Percentiles rank a stretch among this genome's conserved stretches.
These are phyloP conservation scores for Ochropacha duplaris DNA, from an alignment of 2,888 invertebrate genomes.

Conservation along the genomic window DNA sequence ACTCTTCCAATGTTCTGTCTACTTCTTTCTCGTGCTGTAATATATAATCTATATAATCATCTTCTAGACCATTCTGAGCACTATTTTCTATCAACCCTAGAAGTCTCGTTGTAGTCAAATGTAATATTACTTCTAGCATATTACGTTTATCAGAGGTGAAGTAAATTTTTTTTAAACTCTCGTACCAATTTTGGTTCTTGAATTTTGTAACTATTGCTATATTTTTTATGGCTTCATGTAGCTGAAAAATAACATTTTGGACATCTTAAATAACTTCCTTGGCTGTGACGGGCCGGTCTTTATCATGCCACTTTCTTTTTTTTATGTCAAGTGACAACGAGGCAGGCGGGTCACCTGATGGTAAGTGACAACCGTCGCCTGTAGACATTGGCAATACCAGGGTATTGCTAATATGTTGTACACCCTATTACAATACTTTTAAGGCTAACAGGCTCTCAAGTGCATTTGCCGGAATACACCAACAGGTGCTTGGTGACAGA, in stretches of 20 bases:
- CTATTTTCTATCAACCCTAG: conserved; percentile 51
- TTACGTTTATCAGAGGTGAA: conserved; percentile 34
- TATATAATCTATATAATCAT: conserved; percentile 37
- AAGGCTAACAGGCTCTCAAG: no score
- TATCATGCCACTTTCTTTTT: no score
- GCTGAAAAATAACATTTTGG: conserved; percentile 36
- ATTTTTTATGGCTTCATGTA: conserved; percentile 57
- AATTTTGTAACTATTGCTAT: conserved; percentile 52
- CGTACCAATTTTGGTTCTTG: conserved; percentile 52
- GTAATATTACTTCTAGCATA: conserved; percentile 47
- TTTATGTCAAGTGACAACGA: no score
- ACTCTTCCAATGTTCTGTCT: conserved; percentile 38
- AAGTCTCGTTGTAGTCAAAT: conserved; percentile 46
- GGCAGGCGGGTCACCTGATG: no score
- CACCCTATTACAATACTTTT: no score
- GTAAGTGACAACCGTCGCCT: no score
- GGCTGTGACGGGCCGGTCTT: no score
- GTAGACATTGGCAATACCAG: no score
- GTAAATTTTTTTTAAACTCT: conserved; percentile 52
- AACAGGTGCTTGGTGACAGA: no score
- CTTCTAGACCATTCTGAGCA: conserved; percentile 36
- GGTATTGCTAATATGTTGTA: no score
- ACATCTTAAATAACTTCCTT: no score
- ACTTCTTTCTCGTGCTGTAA: conserved; percentile 36
- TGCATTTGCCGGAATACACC: no score